Base-by-base conservation (phyloP, 2,888 invertebrate genomes). In the Hoplodrina ambigua region DNA sequence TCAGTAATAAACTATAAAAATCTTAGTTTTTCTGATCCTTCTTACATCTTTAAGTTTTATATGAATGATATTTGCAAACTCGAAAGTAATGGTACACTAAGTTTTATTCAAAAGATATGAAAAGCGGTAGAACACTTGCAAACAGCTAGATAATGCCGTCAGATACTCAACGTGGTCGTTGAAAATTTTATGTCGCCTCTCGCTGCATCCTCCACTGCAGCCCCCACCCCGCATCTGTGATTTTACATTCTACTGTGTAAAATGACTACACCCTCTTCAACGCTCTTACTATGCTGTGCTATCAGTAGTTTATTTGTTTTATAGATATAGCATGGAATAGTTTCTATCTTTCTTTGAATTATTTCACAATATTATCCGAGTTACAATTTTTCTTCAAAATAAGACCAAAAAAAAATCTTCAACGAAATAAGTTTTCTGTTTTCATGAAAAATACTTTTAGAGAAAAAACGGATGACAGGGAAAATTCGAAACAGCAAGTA, bases 111-210 rank as follows among this genome's bases (percentile, higher is more conserved):
- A 92, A 93, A 92, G 92, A 92, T 93, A 93, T 92, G 92, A 94
- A 91, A 90, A 90, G 88, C 90, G 87, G 84, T 88, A 87, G 87
- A 92, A 93, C 91, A 92, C 92, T 93, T 89, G 91, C 94, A 92
- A 94, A 93, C 92, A 90, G 92, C 92, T 92, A 94, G 93, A 95
- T 95, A 94, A 94, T 94, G 92, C 93, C 89, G 90, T 91, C 92
- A 91, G 93, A 93, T 93, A 92, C 93, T 92, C 92, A 87, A 89
- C 89, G 89, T 89, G 91, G 91, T 94, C 93, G 92, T 93, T 94
- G 94, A 94, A 94, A 94, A 93, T 94, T 94, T 95, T 92, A 94
- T 94, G 93, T 94, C 94, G 91, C 92, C 88, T 92, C 92, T 89
- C 91, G 88, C 90, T 92, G 93, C 93, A 93, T 91, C 89, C 91